Percentiles rank a stretch among this genome's conserved stretches.
Evolutionary conservation across 2,888 invertebrate genomes (phyloP).

Genomic region (Nowickia ferox): DNA sequence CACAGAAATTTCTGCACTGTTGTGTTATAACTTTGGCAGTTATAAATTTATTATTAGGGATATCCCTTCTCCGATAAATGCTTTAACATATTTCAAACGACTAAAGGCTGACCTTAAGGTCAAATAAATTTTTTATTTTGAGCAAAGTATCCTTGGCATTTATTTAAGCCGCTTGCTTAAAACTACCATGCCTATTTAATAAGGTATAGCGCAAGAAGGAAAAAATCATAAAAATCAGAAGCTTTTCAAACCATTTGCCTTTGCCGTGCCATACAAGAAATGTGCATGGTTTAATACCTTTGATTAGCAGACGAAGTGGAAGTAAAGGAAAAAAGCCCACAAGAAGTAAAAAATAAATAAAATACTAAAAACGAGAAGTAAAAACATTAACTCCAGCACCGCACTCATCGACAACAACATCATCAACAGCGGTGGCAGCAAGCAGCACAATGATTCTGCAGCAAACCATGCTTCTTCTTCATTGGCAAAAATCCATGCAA

Average conservation of each 20-base stretch:
- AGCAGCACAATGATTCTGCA: conserved; percentile 34
- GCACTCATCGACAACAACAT: conserved; percentile 55
- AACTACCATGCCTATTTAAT: too few relatives aligned
- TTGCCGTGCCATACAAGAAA: conserved; percentile 28
- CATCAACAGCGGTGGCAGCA: conserved; percentile 28
- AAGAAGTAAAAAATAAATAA: not conserved
- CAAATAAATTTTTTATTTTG: too few relatives aligned
- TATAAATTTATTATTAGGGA: too few relatives aligned
- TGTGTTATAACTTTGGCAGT: too few relatives aligned
- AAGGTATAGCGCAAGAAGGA: conserved; percentile 15
- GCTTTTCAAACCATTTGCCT: conserved; percentile 59
- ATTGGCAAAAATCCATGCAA: conserved; percentile 66
- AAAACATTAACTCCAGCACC: conserved; percentile 38
- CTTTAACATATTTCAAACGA: too few relatives aligned
- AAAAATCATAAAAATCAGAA: conserved; percentile 64
- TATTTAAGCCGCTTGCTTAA: too few relatives aligned
- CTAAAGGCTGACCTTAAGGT: too few relatives aligned
- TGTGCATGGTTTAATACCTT: conserved; percentile 69
- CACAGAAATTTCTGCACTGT: too few relatives aligned
- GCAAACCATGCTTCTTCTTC: conserved; percentile 29
- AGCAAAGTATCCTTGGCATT: too few relatives aligned
- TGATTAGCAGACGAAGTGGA: conserved; percentile 64
- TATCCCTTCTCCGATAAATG: too few relatives aligned
- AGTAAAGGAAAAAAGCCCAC: conserved; percentile 18
- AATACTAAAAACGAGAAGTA: conserved; percentile 40